Percentiles rank a stretch among this genome's conserved stretches.
phyloP scores from a whole-genome alignment of 2,113 vertebrate genomes.

The Platysteira castanea region DNA sequence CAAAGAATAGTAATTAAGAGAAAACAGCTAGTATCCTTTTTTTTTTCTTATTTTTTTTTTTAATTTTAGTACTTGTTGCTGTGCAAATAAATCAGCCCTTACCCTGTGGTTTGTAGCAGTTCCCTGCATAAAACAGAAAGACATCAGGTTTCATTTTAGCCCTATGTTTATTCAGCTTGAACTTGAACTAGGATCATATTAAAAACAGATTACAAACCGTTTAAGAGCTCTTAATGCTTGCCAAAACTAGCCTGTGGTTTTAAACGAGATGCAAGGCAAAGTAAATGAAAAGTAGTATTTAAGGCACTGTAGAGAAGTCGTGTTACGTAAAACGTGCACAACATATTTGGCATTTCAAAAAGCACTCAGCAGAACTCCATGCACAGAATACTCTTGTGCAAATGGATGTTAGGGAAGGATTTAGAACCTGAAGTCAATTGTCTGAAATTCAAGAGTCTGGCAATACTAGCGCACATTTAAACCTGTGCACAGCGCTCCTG shows the following conservation, averaged over 20 bases:
- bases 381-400: background rate
- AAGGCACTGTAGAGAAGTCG: background rate
- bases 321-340: background rate
- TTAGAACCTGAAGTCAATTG: background rate
- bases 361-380: background rate
- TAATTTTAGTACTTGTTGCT: background rate
- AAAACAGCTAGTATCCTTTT: background rate
- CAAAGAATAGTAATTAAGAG: background rate
- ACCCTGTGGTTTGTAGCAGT: background rate
- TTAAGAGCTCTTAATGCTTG: slow-evolving; percentile 22
- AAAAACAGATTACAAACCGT: background rate
- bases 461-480: background rate
- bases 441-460: background rate
- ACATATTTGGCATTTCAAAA: background rate
- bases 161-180: slow-evolving; percentile 1
- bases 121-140: background rate
- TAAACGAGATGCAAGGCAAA: background rate
- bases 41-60: background rate
- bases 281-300: background rate
- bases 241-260: background rate
- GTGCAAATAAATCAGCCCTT: background rate
- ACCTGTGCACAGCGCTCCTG: background rate
- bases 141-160: slow-evolving; percentile 16
- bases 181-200: background rate
- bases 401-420: background rate